Percentiles rank a stretch among this genome's conserved stretches.
Conservation (phyloP, 2,888 invertebrate species). For the Chloroclysta siterata region DNA sequence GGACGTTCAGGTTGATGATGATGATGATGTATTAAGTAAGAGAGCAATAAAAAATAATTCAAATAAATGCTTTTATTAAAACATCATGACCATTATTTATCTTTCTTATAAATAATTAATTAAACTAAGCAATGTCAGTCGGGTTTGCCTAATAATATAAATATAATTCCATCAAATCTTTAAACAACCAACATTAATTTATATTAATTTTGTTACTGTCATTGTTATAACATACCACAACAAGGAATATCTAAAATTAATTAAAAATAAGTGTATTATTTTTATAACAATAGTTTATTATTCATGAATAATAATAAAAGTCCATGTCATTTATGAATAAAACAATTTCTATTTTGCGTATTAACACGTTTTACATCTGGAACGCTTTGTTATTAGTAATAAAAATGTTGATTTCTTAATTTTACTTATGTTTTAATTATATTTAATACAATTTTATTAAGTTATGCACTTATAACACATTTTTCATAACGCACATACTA, state of each 20-base stretch:
- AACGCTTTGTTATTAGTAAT: too few relatives aligned
- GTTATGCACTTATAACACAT: background rate
- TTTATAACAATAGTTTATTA: too few relatives aligned
- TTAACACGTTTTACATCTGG: too few relatives aligned
- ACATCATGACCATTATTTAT: slow-evolving; percentile 43
- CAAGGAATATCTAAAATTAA: background rate
- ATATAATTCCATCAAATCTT: slow-evolving; percentile 48
- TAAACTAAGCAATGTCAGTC: slow-evolving; percentile 67
- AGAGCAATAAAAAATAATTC: background rate
- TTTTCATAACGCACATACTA: background rate
- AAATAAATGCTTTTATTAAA: slow-evolving; percentile 51
- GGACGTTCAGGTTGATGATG: too few relatives aligned
- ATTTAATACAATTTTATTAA: background rate
- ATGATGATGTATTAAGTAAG: too few relatives aligned
- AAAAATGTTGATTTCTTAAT: background rate
- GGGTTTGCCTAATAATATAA: slow-evolving; percentile 58
- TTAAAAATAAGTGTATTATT: too few relatives aligned
- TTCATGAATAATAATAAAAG: too few relatives aligned
- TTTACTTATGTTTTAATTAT: background rate
- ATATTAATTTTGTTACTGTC: slow-evolving; percentile 18
- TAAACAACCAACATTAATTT: slow-evolving; percentile 59
- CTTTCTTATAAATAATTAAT: slow-evolving; percentile 24
- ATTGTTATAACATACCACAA: background rate
- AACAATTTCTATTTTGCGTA: too few relatives aligned
- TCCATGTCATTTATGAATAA: too few relatives aligned